A percentile compares a stretch with the other conserved stretches of the same genome.
These are phyloP conservation scores for Ceriagrion tenellum DNA, from an alignment of 2,888 invertebrate species.

Conservation along the genomic window DNA sequence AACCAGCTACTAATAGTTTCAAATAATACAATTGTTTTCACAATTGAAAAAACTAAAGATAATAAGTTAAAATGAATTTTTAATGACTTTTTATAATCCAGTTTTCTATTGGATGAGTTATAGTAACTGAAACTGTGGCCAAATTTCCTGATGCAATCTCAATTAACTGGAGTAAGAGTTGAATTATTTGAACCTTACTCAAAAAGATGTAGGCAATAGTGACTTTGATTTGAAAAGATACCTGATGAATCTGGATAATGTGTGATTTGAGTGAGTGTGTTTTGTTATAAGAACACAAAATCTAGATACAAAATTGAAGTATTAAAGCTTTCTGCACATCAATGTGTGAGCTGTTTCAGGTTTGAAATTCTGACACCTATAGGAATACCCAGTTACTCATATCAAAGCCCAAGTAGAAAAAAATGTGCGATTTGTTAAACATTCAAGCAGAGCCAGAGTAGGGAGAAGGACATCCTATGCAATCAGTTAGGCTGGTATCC, in stretches of 20 bases:
- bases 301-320: not conserved
- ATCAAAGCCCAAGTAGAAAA: not conserved
- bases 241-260: not conserved
- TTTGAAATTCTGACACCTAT: not conserved
- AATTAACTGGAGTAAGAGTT: not conserved
- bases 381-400: not conserved
- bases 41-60: constrained; percentile 18
- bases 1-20: constrained; percentile 47
- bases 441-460: not conserved
- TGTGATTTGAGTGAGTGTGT: not conserved
- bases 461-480: not conserved
- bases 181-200: not conserved
- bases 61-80: constrained; percentile 30
- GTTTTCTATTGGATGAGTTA: constrained; percentile 32
- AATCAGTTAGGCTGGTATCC: not conserved
- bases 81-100: constrained; percentile 28
- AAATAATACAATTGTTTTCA: constrained; percentile 14
- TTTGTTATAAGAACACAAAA: not conserved
- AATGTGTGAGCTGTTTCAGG: not conserved
- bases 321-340: not conserved
- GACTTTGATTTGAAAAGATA: not conserved
- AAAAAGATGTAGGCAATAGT: not conserved
- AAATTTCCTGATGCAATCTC: not conserved
- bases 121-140: not conserved
- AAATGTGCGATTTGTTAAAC: not conserved